Conservation (phyloP, 2,888 invertebrate species). For the Zele albiditarsus region DNA sequence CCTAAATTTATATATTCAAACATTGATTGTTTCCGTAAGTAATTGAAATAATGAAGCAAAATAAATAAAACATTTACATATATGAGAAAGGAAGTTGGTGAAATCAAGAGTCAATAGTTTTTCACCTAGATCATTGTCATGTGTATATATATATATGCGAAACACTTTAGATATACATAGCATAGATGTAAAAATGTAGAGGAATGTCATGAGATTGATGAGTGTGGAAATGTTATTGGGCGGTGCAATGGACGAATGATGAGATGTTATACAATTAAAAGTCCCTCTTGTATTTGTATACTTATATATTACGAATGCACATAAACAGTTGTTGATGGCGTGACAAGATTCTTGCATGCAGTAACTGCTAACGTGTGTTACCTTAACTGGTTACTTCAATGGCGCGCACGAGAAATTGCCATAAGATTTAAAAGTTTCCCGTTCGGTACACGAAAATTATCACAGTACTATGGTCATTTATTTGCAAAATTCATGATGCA, state of each 20-base stretch:
- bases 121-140: constrained; percentile 9
- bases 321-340: background rate
- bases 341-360: constrained; percentile 10
- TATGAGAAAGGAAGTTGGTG: constrained; percentile 40
- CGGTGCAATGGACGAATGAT: background rate
- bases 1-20: background rate
- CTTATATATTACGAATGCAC: background rate
- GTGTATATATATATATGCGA: background rate
- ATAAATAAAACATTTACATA: constrained; percentile 13
- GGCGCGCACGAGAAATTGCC: background rate
- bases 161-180: too few species aligned
- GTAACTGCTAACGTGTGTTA: background rate
- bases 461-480: background rate
- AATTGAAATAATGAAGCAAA: background rate
- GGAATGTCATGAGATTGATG: constrained; percentile 13
- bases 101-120: constrained; percentile 33
- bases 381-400: background rate
- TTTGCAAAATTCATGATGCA: background rate
- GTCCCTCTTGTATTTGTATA: background rate
- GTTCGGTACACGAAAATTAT: background rate
- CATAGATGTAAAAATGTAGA: background rate
- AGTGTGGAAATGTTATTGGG: too few species aligned
- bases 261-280: background rate
- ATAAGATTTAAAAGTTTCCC: too few species aligned
- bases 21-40: background rate